phyloP scores from a whole-genome alignment of 2,113 vertebrate genomes.

The Ciconia boyciana region DNA sequence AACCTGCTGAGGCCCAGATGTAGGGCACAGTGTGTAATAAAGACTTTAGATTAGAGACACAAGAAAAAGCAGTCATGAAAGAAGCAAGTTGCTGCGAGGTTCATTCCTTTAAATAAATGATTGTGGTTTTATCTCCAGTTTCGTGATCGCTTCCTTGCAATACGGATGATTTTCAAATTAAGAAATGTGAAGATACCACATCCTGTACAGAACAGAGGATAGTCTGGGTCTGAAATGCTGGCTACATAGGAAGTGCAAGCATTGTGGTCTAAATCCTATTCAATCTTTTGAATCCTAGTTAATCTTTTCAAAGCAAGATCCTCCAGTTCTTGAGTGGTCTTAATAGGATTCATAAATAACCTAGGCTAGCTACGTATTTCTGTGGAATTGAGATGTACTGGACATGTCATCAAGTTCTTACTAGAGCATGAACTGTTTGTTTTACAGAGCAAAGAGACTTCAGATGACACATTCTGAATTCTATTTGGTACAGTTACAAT shows the following conservation, averaged over 20 bases:
- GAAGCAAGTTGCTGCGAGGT: not conserved
- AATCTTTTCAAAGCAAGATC: not conserved
- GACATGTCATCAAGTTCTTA: not conserved
- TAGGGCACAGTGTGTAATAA: constrained; percentile 15
- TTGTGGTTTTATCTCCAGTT: not conserved
- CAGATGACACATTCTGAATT: not conserved
- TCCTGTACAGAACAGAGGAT: not conserved
- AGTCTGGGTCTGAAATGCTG: not conserved
- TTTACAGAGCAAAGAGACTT: not conserved
- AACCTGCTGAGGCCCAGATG: constrained; percentile 16
- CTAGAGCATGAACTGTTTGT: not conserved
- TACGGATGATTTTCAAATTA: not conserved
- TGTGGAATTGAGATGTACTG: not conserved
- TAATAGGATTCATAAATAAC: not conserved
- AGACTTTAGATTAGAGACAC: not conserved
- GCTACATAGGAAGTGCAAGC: not conserved
- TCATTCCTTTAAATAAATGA: not conserved
- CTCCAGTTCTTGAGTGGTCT: not conserved
- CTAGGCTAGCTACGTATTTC: not conserved
- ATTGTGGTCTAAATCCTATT: not conserved
- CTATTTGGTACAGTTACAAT: accelerated
- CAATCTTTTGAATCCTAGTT: not conserved
- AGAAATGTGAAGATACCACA: not conserved
- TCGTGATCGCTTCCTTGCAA: not conserved
- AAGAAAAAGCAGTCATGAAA: not conserved